phyloP scores from a whole-genome alignment of 2,113 vertebrate genomes.

The Etia nguti region DNA sequence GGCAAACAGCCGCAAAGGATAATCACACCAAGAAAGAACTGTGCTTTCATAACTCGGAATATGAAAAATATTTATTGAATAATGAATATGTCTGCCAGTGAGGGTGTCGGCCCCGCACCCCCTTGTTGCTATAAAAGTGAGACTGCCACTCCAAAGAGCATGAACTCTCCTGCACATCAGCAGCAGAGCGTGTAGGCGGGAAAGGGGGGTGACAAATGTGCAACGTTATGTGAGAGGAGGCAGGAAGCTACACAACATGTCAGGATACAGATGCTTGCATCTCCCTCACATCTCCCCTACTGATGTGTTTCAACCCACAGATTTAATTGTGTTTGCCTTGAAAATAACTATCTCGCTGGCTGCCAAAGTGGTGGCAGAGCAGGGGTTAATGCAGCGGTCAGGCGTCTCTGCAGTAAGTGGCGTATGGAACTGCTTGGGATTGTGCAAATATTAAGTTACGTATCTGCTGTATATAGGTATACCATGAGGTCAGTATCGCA shows the following conservation, averaged over 20 bases:
- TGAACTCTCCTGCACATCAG: conserved; percentile 23
- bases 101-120: neutral
- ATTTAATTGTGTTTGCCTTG: conserved; percentile 63
- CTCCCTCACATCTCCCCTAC: conserved; percentile 32
- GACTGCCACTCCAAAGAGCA: conserved; percentile 38
- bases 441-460: conserved; percentile 33
- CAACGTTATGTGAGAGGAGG: conserved; percentile 55
- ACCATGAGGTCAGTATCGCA: neutral
- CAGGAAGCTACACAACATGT: conserved; percentile 47
- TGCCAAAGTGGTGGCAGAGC: conserved; percentile 17
- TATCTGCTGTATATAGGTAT: neutral
- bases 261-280: conserved; percentile 50
- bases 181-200: conserved; percentile 39
- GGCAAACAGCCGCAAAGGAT: conserved; percentile 1
- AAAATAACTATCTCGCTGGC: conserved; percentile 23
- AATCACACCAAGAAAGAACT: conserved; percentile 18
- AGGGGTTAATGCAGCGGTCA: conserved; percentile 60
- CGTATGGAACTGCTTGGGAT: conserved; percentile 4
- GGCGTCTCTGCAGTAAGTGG: conserved; percentile 23
- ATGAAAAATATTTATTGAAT: conserved; percentile 58
- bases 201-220: conserved; percentile 43
- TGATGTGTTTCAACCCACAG: conserved; percentile 59
- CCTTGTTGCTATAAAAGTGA: conserved; percentile 46
- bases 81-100: conserved; percentile 31
- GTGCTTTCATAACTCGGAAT: conserved; percentile 38